These are phyloP conservation scores for Sebastes nivosus DNA, from an alignment of 2,797 vertebrate species.

Conservation along the genomic window DNA sequence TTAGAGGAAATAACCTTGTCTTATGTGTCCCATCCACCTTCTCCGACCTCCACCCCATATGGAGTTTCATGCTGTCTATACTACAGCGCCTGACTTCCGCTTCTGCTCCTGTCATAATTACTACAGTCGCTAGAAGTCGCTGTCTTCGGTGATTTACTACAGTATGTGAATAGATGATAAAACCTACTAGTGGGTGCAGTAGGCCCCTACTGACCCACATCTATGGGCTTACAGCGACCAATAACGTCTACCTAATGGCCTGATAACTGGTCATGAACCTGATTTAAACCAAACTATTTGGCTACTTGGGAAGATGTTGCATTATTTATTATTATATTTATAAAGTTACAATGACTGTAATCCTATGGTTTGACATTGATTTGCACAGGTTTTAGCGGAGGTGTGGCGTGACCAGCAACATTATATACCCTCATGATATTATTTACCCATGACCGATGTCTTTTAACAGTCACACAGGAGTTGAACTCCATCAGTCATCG, in stretches of 20 bases:
- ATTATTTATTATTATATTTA: background rate
- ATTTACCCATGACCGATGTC: background rate
- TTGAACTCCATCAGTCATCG: background rate
- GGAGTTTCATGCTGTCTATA: too few species aligned
- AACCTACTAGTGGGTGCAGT: too few species aligned
- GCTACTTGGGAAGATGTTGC: background rate
- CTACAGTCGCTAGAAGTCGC: too few species aligned
- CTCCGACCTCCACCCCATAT: too few species aligned
- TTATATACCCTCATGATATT: background rate
- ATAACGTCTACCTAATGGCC: too few species aligned
- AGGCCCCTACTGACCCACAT: too few species aligned
- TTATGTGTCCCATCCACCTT: accelerated
- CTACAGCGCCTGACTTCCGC: too few species aligned
- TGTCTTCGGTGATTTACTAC: too few species aligned
- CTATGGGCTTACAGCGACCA: too few species aligned
- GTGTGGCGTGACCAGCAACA: background rate
- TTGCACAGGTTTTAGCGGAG: background rate
- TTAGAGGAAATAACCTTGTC: too few species aligned
- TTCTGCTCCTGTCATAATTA: too few species aligned
- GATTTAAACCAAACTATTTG: background rate
- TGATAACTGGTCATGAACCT: background rate
- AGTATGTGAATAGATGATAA: too few species aligned
- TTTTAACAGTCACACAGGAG: background rate
- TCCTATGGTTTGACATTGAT: background rate
- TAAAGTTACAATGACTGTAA: background rate